Percentiles rank a stretch among this genome's conserved stretches.
Evolutionary conservation across 1,140 invertebrate genomes (phyloP).

Genomic region (Heliothis subflexa): DNA sequence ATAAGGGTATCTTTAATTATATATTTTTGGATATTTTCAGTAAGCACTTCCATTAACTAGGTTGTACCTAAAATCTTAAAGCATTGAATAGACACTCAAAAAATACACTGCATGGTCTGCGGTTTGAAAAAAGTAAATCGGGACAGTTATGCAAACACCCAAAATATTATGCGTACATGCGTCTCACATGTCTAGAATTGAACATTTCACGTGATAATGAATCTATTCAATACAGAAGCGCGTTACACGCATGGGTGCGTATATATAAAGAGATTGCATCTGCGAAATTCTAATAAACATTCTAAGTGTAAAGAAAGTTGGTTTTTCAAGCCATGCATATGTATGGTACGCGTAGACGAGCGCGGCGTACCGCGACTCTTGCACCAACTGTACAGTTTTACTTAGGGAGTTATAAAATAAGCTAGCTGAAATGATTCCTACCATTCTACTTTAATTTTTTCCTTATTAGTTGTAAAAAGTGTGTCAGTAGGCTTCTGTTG

Average conservation of each 20-base stretch:
- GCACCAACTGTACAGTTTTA: constrained; percentile 44
- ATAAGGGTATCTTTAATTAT: too few species aligned
- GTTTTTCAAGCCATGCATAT: constrained; percentile 80
- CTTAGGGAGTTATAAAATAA: constrained; percentile 31
- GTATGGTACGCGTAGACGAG: constrained; percentile 69
- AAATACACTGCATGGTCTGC: too few species aligned
- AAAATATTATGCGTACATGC: constrained; percentile 10
- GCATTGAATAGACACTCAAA: too few species aligned
- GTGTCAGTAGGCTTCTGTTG: constrained; percentile 8
- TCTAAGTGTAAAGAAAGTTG: constrained; percentile 81
- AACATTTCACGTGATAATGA: constrained; percentile 44
- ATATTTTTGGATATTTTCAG: too few species aligned
- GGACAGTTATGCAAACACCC: too few species aligned
- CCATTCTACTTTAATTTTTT: background rate
- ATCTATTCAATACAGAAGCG: constrained; percentile 48
- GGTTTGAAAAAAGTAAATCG: too few species aligned
- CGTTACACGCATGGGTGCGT: constrained; percentile 67
- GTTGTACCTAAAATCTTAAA: too few species aligned
- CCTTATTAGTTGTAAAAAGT: background rate
- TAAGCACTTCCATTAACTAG: too few species aligned
- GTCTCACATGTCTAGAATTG: background rate
- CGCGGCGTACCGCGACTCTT: constrained; percentile 65
- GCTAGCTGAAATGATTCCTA: constrained; percentile 28
- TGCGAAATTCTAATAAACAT: constrained; percentile 75
- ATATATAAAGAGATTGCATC: constrained; percentile 71